Base-by-base conservation (phyloP, 2,888 invertebrate genomes). In the Papilio elwesi region DNA sequence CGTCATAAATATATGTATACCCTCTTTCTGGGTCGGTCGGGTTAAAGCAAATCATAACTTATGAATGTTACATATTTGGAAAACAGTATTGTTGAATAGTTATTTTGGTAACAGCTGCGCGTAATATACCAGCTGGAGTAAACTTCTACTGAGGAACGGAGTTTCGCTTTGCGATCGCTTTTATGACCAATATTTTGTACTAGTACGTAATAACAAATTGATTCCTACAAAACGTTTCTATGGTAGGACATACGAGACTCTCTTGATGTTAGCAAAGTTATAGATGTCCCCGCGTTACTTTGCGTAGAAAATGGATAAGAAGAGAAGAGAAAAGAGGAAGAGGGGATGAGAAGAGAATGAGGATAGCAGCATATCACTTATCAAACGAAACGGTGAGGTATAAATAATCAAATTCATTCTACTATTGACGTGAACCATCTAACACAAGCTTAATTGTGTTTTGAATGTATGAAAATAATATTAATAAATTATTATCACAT, bases 101-200 rank as follows among this genome's bases (percentile, higher is more conserved):
- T 51, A 51, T 51, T 51, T 47, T 15, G n/a, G 63, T 16, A 47
- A 48, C 63, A 63, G 47, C 63, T 63, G 63, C 4, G 43, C 13
- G 10, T 62, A 11, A 63, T 63, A n/a, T 63, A 47, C 43, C 11
- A 47, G 47, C 15, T 15, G 16, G 15, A 12, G 47, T 16, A n/a
- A 43, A 63, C 15, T 16, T 47, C 43, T 43, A 43, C 63, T 43
- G 12, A 11, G 55, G 16, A 16, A 48, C 47, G 16, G 63, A 63
- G 63, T 63, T 48, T 16, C 47, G 47, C 63, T 63, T 63, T 48
- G 63, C 47, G 47, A 48, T 63, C 47, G 16, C 47, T 63, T 63
- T 48, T 47, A 63, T 63, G 47, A 15, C 43, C 62, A 13, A 57
- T 12, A 15, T 43, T n/a, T n/a, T 8, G 9, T 15, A 62, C 62